A percentile compares a stretch with the other conserved stretches of the same genome.
phyloP scores from a whole-genome alignment of 2,797 vertebrate species.

The Anguilla obscura region DNA sequence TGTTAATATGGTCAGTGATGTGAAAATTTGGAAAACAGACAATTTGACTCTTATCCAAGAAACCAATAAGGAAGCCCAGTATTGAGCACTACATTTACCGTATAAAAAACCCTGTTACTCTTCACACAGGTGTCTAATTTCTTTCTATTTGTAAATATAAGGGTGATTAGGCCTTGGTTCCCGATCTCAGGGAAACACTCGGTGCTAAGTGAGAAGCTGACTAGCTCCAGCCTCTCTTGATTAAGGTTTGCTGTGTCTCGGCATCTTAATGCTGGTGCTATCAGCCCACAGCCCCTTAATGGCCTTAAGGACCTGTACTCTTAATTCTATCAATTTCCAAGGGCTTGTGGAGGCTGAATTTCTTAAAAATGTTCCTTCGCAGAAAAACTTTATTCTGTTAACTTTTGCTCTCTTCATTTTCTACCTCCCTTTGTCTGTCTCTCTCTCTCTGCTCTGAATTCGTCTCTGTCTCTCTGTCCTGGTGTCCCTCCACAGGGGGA shows the following conservation, averaged over 20 bases:
- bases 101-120: background rate
- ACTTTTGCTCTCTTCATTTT: background rate
- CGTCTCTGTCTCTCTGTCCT: background rate
- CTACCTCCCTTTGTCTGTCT: background rate
- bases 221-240: background rate
- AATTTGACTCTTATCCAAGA: background rate
- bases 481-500: conserved; percentile 79
- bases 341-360: background rate
- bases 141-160: background rate
- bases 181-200: background rate
- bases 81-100: background rate
- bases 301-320: background rate
- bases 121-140: background rate
- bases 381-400: background rate
- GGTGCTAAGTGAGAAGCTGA: background rate
- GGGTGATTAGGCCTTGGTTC: background rate
- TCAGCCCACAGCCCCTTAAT: background rate
- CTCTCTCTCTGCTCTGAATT: background rate
- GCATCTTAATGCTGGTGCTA: background rate
- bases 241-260: background rate
- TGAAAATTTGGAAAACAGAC: background rate
- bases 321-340: no score
- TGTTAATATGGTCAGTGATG: background rate
- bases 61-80: background rate
- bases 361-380: background rate